A percentile compares a stretch with the other conserved stretches of the same genome.
Evolutionary conservation across 2,113 vertebrate genomes (phyloP).

Genomic region (Lethenteron reissneri): DNA sequence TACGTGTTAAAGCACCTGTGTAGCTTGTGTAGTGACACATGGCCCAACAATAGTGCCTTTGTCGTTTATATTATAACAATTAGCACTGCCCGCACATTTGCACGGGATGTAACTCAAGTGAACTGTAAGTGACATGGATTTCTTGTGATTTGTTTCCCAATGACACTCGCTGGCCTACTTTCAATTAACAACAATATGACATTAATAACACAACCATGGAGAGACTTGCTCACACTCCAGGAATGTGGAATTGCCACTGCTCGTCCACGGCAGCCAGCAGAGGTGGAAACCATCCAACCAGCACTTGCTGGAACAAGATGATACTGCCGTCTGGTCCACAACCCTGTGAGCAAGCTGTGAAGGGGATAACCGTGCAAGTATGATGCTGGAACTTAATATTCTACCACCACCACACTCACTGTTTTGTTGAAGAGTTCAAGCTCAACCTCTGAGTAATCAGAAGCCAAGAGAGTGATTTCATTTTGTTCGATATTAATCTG

Average conservation of each 20-base stretch:
- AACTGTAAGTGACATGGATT: too few relatives aligned
- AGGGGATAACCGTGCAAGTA: background rate
- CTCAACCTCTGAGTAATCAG: conserved; percentile 74
- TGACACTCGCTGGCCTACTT: too few relatives aligned
- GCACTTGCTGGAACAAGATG: background rate
- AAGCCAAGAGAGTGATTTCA: conserved; percentile 59
- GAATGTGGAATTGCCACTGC: background rate
- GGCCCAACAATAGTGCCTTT: too few relatives aligned
- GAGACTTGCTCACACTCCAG: too few relatives aligned
- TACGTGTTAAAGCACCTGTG: too few relatives aligned
- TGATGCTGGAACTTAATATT: background rate
- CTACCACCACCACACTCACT: conserved; percentile 29
- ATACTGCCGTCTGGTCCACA: background rate
- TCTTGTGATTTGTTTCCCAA: too few relatives aligned
- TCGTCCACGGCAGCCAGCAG: background rate
- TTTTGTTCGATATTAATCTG: conserved; percentile 72
- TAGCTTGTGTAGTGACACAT: too few relatives aligned
- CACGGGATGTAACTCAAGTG: too few relatives aligned
- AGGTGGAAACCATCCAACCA: background rate
- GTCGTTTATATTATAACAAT: too few relatives aligned
- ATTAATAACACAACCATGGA: too few relatives aligned
- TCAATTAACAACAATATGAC: too few relatives aligned
- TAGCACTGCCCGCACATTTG: too few relatives aligned
- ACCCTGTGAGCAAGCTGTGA: background rate
- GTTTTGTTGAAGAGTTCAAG: conserved; percentile 75